Percentiles rank a stretch among this genome's conserved stretches.
Evolutionary conservation across 2,888 invertebrate species (phyloP).

Genomic region (Eristalis intricaria): DNA sequence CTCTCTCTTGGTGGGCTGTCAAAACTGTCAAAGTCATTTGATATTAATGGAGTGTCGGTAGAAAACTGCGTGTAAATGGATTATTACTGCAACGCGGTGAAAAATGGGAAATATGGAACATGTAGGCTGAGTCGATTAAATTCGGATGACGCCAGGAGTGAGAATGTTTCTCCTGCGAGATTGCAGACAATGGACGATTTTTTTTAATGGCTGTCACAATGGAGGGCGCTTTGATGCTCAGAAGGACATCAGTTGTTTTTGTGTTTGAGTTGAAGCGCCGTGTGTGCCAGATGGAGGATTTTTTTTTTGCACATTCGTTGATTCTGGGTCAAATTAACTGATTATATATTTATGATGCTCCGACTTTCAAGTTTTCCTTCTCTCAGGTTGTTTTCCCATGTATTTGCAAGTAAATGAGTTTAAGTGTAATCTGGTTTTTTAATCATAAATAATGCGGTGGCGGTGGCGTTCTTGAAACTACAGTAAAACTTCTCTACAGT

Average conservation of each 20-base stretch:
- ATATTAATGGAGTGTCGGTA: conserved; percentile 68
- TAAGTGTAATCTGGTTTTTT: no score
- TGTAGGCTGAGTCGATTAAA: conserved; percentile 59
- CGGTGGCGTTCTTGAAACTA: no score
- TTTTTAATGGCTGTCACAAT: neutral
- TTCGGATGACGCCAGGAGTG: neutral
- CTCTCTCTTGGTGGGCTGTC: conserved; percentile 41
- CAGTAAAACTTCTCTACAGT: no score
- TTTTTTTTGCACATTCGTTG: neutral
- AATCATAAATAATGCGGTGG: no score
- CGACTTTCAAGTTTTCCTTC: neutral
- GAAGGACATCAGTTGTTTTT: neutral
- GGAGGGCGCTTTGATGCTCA: neutral
- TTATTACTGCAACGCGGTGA: conserved; percentile 46
- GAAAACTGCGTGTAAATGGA: conserved; percentile 69
- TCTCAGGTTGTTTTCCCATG: no score
- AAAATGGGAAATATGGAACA: conserved; percentile 8
- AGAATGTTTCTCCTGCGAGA: neutral
- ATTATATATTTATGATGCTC: neutral
- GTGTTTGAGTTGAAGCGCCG: neutral
- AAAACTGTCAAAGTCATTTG: conserved; percentile 70
- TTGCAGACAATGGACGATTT: neutral
- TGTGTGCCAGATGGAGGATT: neutral
- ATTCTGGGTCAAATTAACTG: neutral
- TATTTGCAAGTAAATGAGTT: no score